Conservation (phyloP, 2,113 vertebrate species). For the Climacteris rufus region DNA sequence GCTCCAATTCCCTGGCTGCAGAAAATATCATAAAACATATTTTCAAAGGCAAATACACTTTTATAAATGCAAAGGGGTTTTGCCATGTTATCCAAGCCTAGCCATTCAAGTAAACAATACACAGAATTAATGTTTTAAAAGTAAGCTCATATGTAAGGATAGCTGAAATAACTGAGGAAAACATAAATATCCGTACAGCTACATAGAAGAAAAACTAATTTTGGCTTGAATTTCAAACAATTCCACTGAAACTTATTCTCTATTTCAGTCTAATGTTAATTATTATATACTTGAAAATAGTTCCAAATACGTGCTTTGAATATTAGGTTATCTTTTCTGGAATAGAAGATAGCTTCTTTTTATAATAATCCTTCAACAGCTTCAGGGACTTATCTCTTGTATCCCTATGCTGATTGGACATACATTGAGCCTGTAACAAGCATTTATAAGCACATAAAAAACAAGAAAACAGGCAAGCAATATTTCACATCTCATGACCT, state of each 20-base stretch:
- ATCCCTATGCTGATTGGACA: not conserved
- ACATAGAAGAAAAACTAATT: not conserved
- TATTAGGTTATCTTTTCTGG: not conserved
- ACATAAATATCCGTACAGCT: not conserved
- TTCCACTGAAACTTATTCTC: not conserved
- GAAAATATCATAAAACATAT: not conserved
- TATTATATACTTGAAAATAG: not conserved
- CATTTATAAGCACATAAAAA: not conserved
- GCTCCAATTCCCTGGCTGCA: not conserved
- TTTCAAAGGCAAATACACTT: not conserved
- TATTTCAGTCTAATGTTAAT: not conserved
- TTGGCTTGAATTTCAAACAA: not conserved
- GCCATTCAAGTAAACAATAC: not conserved
- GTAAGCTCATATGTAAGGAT: not conserved
- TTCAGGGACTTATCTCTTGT: not conserved
- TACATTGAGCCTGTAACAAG: rapidly evolving
- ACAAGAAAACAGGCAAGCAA: not conserved
- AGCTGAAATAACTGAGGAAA: not conserved
- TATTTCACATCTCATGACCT: not conserved
- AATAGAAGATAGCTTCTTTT: not conserved
- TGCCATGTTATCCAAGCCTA: not conserved
- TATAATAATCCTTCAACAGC: not conserved
- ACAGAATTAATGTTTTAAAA: not conserved
- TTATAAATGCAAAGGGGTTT: not conserved
- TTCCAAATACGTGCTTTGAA: not conserved